These are phyloP conservation scores for Myotis planiceps DNA, from an alignment of 2,797 vertebrate species.

Conservation along the genomic window DNA sequence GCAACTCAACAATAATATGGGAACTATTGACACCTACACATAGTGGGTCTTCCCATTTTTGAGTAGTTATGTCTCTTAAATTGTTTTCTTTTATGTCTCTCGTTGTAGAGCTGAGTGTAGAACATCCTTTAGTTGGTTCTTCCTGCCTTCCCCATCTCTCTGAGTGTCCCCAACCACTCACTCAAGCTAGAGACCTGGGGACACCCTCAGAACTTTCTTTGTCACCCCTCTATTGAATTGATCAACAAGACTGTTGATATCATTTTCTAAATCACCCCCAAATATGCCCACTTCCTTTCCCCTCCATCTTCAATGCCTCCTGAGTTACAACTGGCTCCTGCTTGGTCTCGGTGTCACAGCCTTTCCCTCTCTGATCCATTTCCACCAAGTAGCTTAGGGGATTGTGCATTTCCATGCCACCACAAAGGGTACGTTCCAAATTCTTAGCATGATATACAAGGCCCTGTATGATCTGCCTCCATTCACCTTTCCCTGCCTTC, in stretches of 20 bases:
- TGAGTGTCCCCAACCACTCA: not conserved
- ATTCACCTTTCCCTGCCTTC: not conserved
- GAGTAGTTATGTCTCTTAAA: not conserved
- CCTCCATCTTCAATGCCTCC: not conserved
- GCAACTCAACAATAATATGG: not conserved
- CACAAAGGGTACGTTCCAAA: not conserved
- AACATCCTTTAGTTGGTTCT: not conserved
- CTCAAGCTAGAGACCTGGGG: not conserved
- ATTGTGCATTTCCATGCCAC: not conserved
- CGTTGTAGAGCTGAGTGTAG: not conserved
- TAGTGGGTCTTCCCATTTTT: not conserved
- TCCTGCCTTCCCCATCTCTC: not conserved
- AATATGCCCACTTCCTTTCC: not conserved
- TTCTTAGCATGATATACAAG: not conserved
- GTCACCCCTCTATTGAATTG: not conserved
- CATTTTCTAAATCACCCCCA: not conserved
- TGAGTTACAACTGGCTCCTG: not conserved
- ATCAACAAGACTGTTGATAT: not conserved
- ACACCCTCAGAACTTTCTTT: not conserved
- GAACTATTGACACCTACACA: not conserved
- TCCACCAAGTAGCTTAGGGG: not conserved
- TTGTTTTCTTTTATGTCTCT: not conserved
- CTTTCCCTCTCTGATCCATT: not conserved
- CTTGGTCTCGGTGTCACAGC: not conserved
- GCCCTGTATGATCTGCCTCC: not conserved